phyloP scores from a whole-genome alignment of 2,797 vertebrate species.

The Gymnoscopelus microlampas region DNA sequence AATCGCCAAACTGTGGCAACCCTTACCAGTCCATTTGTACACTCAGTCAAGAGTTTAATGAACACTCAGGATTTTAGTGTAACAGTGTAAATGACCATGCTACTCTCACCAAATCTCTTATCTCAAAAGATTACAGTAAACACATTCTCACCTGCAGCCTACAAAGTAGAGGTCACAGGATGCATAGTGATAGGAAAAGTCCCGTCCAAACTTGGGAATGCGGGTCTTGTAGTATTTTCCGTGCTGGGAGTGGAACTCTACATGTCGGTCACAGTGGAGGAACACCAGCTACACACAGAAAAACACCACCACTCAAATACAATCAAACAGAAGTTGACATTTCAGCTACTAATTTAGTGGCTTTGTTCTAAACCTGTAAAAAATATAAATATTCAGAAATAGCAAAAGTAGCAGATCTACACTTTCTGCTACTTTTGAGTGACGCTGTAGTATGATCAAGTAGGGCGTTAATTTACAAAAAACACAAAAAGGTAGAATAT shows the following conservation, averaged over 20 bases:
- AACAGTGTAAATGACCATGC: too few relatives aligned
- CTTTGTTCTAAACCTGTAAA: background rate
- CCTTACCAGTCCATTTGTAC: too few relatives aligned
- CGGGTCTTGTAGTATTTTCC: conserved; percentile 95
- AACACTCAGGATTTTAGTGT: too few relatives aligned
- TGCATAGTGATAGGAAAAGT: conserved; percentile 95
- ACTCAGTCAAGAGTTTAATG: too few relatives aligned
- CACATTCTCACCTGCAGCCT: conserved; percentile 87
- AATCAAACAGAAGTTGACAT: background rate
- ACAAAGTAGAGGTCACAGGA: conserved; percentile 97
- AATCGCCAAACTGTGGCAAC: too few relatives aligned
- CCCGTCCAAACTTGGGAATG: conserved; percentile 96
- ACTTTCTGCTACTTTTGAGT: too few relatives aligned
- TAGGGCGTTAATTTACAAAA: too few relatives aligned
- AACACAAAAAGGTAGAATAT: too few relatives aligned
- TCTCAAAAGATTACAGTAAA: background rate
- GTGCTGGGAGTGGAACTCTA: conserved; percentile 96
- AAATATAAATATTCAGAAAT: too few relatives aligned
- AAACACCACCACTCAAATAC: conserved; percentile 8
- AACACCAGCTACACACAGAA: conserved; percentile 87
- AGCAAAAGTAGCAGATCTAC: background rate
- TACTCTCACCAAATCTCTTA: too few relatives aligned
- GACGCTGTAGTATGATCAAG: too few relatives aligned
- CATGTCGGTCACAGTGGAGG: conserved; percentile 88
- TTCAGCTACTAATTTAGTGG: too few relatives aligned